phyloP scores from a whole-genome alignment of 2,113 vertebrate genomes.

The Chaetops frenatus region DNA sequence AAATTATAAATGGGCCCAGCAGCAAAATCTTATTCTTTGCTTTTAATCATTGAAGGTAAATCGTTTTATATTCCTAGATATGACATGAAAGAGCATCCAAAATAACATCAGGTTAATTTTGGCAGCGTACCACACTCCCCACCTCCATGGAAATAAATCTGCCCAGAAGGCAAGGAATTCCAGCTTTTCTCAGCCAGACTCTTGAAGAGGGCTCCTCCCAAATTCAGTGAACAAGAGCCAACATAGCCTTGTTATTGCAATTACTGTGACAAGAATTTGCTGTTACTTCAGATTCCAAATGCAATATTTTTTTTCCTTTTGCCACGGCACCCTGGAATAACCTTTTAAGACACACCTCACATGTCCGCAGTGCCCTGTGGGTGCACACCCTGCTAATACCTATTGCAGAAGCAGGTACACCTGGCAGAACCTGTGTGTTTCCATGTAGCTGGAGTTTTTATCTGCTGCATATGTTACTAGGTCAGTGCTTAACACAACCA shows the following conservation, averaged over 20 bases:
- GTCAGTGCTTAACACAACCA: not conserved
- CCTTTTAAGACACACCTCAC: not conserved
- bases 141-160: not conserved
- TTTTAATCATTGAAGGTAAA: not conserved
- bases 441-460: not conserved
- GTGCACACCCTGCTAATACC: not conserved
- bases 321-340: not conserved
- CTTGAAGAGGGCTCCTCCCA: not conserved
- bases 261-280: not conserved
- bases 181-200: not conserved
- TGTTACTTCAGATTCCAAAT: not conserved
- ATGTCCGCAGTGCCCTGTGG: accelerated
- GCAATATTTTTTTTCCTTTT: not conserved
- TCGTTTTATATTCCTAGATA: not conserved
- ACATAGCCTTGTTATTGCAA: not conserved
- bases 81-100: not conserved
- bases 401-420: not conserved
- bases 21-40: not conserved
- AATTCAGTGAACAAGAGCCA: not conserved
- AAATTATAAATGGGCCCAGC: not conserved
- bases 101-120: not conserved
- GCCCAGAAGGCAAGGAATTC: not conserved
- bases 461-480: not conserved
- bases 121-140: accelerated
- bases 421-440: not conserved